A percentile compares a stretch with the other conserved stretches of the same genome.
Conservation (phyloP, 2,888 invertebrate genomes). For the Psococerastis gibbosa region DNA sequence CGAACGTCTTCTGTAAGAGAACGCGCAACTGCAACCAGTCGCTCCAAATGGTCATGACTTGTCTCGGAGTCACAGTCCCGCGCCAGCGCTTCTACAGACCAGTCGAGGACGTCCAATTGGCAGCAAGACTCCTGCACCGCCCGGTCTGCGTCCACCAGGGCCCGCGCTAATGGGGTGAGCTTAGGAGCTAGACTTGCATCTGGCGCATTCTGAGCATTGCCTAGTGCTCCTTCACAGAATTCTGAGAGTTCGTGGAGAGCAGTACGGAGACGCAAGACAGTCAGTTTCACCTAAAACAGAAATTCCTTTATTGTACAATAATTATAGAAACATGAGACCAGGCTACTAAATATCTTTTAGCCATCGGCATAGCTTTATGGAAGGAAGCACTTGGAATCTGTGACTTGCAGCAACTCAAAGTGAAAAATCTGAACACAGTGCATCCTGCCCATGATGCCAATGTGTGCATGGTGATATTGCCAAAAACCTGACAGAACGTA, state of each 20-base stretch:
- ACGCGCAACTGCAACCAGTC: constrained; percentile 53
- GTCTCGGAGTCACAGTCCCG: constrained; percentile 30
- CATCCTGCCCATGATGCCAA: no score
- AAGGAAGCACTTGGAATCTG: no score
- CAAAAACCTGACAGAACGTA: no score
- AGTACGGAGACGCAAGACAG: constrained; percentile 55
- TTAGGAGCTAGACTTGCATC: constrained; percentile 61
- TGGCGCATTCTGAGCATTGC: constrained; percentile 64
- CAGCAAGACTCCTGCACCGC: constrained; percentile 60
- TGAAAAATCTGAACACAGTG: no score
- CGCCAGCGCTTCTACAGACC: constrained; percentile 49
- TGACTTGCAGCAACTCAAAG: no score
- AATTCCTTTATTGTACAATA: background rate
- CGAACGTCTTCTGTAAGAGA: constrained; percentile 77
- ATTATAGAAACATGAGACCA: no score
- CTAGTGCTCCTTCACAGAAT: constrained; percentile 73
- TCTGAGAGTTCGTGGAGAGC: constrained; percentile 73
- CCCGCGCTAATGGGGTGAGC: constrained; percentile 58
- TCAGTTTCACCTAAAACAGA: constrained; percentile 33
- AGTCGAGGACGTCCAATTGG: constrained; percentile 53
- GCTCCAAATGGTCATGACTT: constrained; percentile 9
- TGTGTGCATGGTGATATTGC: no score
- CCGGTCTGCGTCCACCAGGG: constrained; percentile 59
- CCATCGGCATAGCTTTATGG: no score
- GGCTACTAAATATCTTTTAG: no score